Evolutionary conservation across 2,113 vertebrate species (phyloP).

Genomic region (Verasper variegatus): DNA sequence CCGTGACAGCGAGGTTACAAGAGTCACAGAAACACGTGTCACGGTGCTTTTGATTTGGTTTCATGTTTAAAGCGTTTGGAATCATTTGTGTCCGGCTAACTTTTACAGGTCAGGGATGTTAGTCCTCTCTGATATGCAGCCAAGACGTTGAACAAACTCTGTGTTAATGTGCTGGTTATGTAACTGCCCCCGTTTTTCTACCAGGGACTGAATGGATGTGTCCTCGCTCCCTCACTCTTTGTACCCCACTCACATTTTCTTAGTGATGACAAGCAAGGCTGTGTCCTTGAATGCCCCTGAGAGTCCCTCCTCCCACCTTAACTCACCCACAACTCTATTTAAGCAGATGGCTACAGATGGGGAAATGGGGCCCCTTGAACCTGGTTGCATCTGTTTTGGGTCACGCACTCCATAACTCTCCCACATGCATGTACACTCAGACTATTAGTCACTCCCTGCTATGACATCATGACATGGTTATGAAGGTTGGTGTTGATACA

Average conservation of each 20-base stretch:
- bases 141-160: slow-evolving; percentile 2
- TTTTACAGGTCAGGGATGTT: neutral
- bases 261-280: slow-evolving; percentile 31
- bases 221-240: slow-evolving; percentile 16
- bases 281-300: slow-evolving; percentile 64
- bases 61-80: neutral
- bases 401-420: slow-evolving; percentile 21
- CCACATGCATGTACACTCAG: slow-evolving; percentile 16
- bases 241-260: slow-evolving; percentile 4
- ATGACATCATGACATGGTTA: slow-evolving; percentile 19
- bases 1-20: slow-evolving; percentile 15
- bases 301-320: slow-evolving; percentile 36
- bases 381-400: slow-evolving; percentile 60
- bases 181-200: slow-evolving; percentile 4
- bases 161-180: slow-evolving; percentile 1
- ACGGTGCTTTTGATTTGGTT: slow-evolving; percentile 26
- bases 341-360: slow-evolving; percentile 72
- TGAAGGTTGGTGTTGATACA: neutral
- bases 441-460: neutral
- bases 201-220: slow-evolving; percentile 5
- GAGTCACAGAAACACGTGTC: slow-evolving; percentile 16
- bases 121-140: neutral
- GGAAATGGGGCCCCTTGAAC: slow-evolving; percentile 49
- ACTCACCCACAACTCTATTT: slow-evolving; percentile 25
- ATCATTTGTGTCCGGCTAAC: neutral